These are phyloP conservation scores for Myiotriccus ornatus DNA, from an alignment of 2,797 vertebrate species.

Conservation along the genomic window DNA sequence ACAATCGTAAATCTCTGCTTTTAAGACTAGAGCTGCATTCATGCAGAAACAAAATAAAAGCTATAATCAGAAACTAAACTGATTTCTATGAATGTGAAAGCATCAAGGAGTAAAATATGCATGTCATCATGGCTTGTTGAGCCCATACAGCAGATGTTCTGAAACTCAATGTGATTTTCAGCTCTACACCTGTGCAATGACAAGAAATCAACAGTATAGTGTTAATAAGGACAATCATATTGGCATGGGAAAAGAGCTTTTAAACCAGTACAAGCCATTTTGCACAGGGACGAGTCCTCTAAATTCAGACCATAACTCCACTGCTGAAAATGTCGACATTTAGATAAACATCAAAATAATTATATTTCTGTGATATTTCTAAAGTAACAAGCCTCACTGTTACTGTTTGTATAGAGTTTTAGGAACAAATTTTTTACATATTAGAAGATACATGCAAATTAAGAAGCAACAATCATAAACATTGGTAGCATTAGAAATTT, in stretches of 20 bases:
- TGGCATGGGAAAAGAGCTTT: neutral
- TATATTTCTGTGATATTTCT: neutral
- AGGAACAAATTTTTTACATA: neutral
- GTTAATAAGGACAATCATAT: constrained; percentile 8
- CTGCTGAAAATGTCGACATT: neutral
- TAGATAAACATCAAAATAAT: neutral
- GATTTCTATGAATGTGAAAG: constrained; percentile 1
- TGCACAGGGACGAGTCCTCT: neutral
- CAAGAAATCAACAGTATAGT: constrained; percentile 7
- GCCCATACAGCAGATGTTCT: neutral
- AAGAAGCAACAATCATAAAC: neutral
- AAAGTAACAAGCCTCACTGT: neutral
- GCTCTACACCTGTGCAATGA: neutral
- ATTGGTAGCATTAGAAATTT: neutral
- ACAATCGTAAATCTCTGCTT: neutral
- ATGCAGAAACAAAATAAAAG: neutral
- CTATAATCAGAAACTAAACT: constrained; percentile 5
- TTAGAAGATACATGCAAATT: neutral
- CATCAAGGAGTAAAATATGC: neutral
- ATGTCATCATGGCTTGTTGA: neutral
- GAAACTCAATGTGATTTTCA: neutral
- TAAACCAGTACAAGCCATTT: neutral
- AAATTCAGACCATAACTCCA: neutral
- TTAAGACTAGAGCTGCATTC: neutral
- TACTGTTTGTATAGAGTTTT: neutral